Evolutionary conservation across 2,888 invertebrate species (phyloP).

Genomic region (Falcaria lacertinaria): DNA sequence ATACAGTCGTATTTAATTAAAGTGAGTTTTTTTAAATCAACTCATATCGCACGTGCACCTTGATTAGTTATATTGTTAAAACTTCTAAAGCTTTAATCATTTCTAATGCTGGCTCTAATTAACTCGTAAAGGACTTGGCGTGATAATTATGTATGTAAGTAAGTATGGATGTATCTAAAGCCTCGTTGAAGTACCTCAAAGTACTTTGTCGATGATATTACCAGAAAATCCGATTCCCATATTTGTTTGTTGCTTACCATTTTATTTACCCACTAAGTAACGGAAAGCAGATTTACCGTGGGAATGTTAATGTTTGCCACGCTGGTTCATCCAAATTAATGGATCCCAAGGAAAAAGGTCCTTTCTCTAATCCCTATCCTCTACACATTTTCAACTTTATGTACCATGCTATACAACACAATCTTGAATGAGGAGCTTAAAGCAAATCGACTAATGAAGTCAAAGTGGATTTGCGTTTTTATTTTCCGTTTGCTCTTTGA

Average conservation of each 20-base stretch:
- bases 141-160: too few species aligned
- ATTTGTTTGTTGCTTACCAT: constrained; percentile 30
- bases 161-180: constrained; percentile 1
- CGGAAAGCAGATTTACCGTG: constrained; percentile 58
- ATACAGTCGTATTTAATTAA: constrained; percentile 9
- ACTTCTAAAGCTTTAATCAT: too few species aligned
- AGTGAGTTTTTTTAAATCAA: constrained; percentile 12
- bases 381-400: constrained; percentile 10
- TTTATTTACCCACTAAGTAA: constrained; percentile 56
- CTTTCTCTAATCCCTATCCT: background rate
- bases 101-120: too few species aligned
- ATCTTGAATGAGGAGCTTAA: constrained; percentile 6
- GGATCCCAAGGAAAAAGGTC: constrained; percentile 8
- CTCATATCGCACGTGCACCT: too few species aligned
- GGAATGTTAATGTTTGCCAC: constrained; percentile 56
- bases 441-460: constrained; percentile 39
- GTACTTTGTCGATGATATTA: too few species aligned
- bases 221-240: too few species aligned
- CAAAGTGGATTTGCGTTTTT: constrained; percentile 46
- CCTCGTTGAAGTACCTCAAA: too few species aligned
- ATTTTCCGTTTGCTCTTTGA: constrained; percentile 49
- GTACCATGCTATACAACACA: background rate
- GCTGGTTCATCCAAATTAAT: constrained; percentile 44
- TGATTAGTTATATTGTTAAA: too few species aligned
- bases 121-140: too few species aligned